Base-by-base conservation (phyloP, 92 coral and sea anemone genomes). In the Isaurus tuberculatus region DNA sequence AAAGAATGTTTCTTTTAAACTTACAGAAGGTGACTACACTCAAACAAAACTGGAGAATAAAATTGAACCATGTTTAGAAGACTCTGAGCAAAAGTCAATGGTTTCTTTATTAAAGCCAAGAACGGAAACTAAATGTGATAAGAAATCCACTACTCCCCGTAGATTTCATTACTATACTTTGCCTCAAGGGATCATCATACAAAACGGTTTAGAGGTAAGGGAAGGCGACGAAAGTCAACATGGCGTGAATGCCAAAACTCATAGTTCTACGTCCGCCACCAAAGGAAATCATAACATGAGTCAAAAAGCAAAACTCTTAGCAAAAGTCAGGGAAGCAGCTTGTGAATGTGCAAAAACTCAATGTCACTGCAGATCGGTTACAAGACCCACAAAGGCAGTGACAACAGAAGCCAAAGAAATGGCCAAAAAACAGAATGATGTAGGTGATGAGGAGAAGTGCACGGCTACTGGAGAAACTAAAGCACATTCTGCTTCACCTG, bases 381-480 rank as follows among this genome's bases (percentile, higher is more conserved):
- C 93, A 25, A 89, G 98, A 61, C 98, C 98, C 31, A 94, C 98
- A 5, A 80, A 77, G 77, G 95, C 92, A 46, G 85, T 94, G 7
- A 23, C 87, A 32, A 68, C 83, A 34, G 91, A 89, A 70, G 91
- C 91, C 37, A 89, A 81, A 61, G 90, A 85, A 58, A 79, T 71
- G 6, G 77, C 65, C 10, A 81, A 64, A 25, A 79, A 81, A 9
- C 64, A 17, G 11, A 75, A 73, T 73, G 77, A 34, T 43, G 85
- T 22, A 53, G 55, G 51, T 72, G 64, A 51, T 19, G 34, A 57
- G 11, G 36, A 77, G 14, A 23, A 33, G 27, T 22, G 23, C 20
- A 28, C 2, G 13, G 14, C 3, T 58, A 36, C 34, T 23, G 58
- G 55, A 77, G 58, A 77, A 77, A 20, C 53, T 31, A 34, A 51